Percentiles rank a stretch among this genome's conserved stretches.
These are phyloP conservation scores for Morpho deidamia DNA, from an alignment of 2,888 invertebrate species.

Conservation along the genomic window DNA sequence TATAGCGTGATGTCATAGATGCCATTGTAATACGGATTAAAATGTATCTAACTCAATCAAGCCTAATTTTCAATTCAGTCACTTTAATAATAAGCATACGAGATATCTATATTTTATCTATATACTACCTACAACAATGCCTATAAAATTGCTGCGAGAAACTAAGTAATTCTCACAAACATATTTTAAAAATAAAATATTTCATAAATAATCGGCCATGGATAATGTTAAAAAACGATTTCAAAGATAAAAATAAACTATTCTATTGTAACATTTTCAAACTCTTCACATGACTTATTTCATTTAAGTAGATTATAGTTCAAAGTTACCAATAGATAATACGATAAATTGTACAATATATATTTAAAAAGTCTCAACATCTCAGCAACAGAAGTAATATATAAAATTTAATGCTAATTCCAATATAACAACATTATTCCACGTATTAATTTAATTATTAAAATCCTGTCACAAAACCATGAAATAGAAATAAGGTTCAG, in stretches of 20 bases:
- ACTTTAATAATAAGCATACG: too few species aligned
- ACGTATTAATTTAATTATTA: too few species aligned
- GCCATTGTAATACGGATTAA: too few species aligned
- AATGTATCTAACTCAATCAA: too few species aligned
- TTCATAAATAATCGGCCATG: neutral
- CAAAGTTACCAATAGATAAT: constrained; percentile 57
- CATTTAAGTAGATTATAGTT: constrained; percentile 46
- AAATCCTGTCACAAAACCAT: too few species aligned
- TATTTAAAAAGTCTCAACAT: constrained; percentile 21
- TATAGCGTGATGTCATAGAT: too few species aligned
- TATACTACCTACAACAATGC: too few species aligned
- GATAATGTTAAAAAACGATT: neutral
- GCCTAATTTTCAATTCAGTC: too few species aligned
- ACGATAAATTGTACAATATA: constrained; percentile 50
- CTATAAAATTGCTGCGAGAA: neutral
- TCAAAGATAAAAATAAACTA: neutral
- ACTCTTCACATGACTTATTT: constrained; percentile 20
- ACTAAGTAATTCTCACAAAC: neutral
- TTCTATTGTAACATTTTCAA: too few species aligned
- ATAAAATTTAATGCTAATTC: neutral
- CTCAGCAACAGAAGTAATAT: neutral
- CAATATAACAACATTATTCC: neutral
- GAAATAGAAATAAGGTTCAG: too few species aligned
- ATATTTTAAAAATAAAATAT: neutral
- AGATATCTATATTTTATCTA: too few species aligned